These are phyloP conservation scores for Poeciliopsis presidionis DNA, from an alignment of 2,797 vertebrate genomes.

Conservation along the genomic window DNA sequence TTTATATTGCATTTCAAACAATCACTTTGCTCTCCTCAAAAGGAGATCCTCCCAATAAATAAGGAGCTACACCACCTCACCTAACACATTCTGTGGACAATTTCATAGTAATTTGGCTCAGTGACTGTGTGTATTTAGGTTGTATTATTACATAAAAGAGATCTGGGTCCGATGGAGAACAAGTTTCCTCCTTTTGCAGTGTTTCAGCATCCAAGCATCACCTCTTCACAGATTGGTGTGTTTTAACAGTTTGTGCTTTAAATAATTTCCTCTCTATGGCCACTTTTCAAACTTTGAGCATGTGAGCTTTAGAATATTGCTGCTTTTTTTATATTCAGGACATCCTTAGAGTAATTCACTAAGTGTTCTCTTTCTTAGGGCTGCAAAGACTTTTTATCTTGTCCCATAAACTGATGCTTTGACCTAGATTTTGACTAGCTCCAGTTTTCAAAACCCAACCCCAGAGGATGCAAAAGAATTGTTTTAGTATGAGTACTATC, in stretches of 20 bases:
- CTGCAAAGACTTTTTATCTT: background rate
- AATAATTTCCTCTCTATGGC: background rate
- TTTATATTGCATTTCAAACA: background rate
- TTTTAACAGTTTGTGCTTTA: background rate
- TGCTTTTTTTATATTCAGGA: background rate
- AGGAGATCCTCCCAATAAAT: background rate
- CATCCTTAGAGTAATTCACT: background rate
- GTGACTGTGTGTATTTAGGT: background rate
- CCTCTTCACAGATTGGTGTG: background rate
- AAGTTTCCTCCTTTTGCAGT: background rate
- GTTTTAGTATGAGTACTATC: background rate
- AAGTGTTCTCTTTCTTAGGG: conserved; percentile 3
- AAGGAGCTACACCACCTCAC: background rate
- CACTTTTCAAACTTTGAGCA: background rate
- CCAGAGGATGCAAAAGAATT: background rate
- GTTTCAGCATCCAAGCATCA: background rate
- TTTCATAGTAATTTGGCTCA: background rate
- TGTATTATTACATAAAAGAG: background rate
- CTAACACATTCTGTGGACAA: background rate
- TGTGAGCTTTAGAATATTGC: background rate
- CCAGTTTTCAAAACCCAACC: background rate
- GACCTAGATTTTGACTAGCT: background rate
- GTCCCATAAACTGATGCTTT: background rate
- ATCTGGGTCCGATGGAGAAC: background rate
- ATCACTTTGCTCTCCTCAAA: background rate